Base-by-base conservation (phyloP, 2,113 vertebrate genomes). In the Gobio gobio region DNA sequence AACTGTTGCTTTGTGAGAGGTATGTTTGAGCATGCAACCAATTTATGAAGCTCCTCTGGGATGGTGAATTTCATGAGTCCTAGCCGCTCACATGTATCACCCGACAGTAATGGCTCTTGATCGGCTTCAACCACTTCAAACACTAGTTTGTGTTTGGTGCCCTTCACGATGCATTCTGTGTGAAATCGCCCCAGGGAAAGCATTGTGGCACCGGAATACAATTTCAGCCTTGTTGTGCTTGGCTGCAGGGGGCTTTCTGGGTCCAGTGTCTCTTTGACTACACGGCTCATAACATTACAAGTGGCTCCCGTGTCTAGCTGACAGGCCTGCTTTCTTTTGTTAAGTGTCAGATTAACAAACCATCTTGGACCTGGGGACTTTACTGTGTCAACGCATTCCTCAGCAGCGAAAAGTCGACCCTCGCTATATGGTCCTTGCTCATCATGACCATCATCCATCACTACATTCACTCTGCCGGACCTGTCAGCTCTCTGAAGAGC, bases 351-450 rank as follows among this genome's bases (percentile, higher is more conserved):
- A 20, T 72, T 72, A 9, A 72, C 20, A 0, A 73, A 73, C 40
- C 70, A 73, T 47, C 10, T 73, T 73, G 20, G 70, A 73, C 70
- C 70, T 24, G 22, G 70, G 22, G 20, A 73, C 43, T 73, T 73
- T 45, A 73, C 43, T 2, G 43, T 73, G 22, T 45, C 36, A 73
- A n/a, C 24, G 70, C 40, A n/a, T 43, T 73, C 70, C 70, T 73
- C 43, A 40, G 66, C 66, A 40, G 24, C 5, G 22, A 47, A 73
- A 47, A 45, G 70, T 5, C 10, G 5, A 24, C 70, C 43, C 10
- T 47, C 12, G 12, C 43, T 24, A 43, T 73, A 45, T 8, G 70
- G 70, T 14, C 2, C 43, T 47, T 73, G 70, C 40, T 24, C 70
- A 47, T 73, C 70, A 10, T 47, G 70, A 24, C 0, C 40, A n/a